Percentiles rank a stretch among this genome's conserved stretches.
Evolutionary conservation across 2,888 invertebrate species (phyloP).

Genomic region (Tigriopus californicus): DNA sequence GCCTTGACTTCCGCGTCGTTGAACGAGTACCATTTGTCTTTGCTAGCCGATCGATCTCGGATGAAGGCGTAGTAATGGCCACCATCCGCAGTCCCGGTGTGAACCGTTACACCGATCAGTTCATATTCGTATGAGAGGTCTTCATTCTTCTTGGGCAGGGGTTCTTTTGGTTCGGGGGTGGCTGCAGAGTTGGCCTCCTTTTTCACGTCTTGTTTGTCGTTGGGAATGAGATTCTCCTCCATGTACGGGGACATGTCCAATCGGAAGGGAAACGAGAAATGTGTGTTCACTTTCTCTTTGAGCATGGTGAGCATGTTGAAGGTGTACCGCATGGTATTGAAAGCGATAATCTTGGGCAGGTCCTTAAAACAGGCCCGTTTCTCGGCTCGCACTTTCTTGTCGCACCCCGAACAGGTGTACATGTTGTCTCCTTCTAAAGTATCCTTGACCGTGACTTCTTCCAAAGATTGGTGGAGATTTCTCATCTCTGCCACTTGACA

Average conservation of each 20-base stretch:
- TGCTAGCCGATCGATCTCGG: slow-evolving; percentile 51
- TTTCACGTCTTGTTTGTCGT: slow-evolving; percentile 51
- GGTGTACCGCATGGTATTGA: slow-evolving; percentile 91
- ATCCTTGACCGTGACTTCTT: slow-evolving; percentile 93
- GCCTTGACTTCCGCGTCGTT: slow-evolving; percentile 86
- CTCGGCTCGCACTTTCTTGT: slow-evolving; percentile 83
- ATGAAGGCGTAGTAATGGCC: slow-evolving; percentile 94
- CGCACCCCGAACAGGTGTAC: slow-evolving; percentile 90
- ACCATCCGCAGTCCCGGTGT: slow-evolving; percentile 93
- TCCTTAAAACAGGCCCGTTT: slow-evolving; percentile 87
- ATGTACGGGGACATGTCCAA: slow-evolving; percentile 88
- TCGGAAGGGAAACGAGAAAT: slow-evolving; percentile 81
- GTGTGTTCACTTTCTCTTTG: slow-evolving; percentile 91
- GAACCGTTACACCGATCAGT: slow-evolving; percentile 81
- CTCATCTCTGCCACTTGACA: slow-evolving; percentile 95
- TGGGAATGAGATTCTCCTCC: slow-evolving; percentile 77
- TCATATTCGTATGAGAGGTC: slow-evolving; percentile 38
- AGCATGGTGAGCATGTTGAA: slow-evolving; percentile 96
- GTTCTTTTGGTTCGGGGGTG: not conserved
- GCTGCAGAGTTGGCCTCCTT: not conserved
- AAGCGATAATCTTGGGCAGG: slow-evolving; percentile 75
- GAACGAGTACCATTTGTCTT: slow-evolving; percentile 80
- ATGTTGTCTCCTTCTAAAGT: slow-evolving; percentile 92
- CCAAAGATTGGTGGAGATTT: slow-evolving; percentile 77
- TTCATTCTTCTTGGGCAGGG: slow-evolving; percentile 19